phyloP scores from a whole-genome alignment of 2,113 vertebrate genomes.

The Centropus unirufus region DNA sequence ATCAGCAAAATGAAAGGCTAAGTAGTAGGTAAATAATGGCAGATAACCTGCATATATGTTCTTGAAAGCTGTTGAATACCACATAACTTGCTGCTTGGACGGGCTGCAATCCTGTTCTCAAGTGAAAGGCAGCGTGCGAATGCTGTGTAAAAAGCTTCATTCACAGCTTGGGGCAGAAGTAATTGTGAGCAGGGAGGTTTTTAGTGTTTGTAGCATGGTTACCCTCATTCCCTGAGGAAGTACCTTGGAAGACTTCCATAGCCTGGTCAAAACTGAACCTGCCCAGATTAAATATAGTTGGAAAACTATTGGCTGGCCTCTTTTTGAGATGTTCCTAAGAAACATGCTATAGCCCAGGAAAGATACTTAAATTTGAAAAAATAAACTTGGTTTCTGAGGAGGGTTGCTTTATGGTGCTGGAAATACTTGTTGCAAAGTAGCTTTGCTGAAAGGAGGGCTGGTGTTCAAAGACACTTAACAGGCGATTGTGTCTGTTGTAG shows the following conservation, averaged over 20 bases:
- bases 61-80: not conserved
- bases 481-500: constrained; percentile 58
- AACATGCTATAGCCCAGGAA: not conserved
- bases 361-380: not conserved
- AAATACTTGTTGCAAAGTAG: not conserved
- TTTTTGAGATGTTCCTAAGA: not conserved
- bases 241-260: not conserved
- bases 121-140: not conserved
- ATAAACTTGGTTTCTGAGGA: not conserved
- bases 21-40: not conserved
- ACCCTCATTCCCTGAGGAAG: not conserved
- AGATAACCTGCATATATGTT: not conserved
- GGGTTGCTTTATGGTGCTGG: not conserved
- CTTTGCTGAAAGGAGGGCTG: not conserved
- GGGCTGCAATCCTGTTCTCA: not conserved
- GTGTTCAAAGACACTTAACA: not conserved
- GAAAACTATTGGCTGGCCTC: not conserved
- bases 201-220: not conserved
- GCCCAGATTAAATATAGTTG: not conserved
- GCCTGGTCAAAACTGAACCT: not conserved
- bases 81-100: not conserved
- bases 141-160: not conserved
- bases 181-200: not conserved
- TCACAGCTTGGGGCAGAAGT: not conserved
- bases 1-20: not conserved